These are phyloP conservation scores for Coenobita brevimanus DNA, from an alignment of 1,140 invertebrate genomes.

Conservation along the genomic window DNA sequence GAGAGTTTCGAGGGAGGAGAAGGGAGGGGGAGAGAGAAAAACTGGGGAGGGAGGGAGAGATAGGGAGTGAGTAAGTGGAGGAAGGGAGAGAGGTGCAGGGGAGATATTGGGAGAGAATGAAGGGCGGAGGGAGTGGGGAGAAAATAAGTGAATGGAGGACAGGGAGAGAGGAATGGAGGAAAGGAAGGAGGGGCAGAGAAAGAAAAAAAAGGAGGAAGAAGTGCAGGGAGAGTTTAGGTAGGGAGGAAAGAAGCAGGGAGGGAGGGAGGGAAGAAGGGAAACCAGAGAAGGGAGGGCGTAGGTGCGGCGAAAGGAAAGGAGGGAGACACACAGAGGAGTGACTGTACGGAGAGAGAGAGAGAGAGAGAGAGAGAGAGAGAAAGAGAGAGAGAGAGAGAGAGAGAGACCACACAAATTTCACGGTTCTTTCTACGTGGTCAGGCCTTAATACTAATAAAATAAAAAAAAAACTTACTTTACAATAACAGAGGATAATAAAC, in stretches of 20 bases:
- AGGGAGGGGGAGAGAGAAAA: background rate
- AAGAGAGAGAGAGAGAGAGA: background rate
- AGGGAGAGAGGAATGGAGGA: background rate
- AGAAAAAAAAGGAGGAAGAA: background rate
- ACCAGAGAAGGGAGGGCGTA: background rate
- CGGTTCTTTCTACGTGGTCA: too few species aligned
- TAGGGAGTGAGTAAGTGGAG: background rate
- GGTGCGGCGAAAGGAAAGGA: too few species aligned
- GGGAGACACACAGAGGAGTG: background rate
- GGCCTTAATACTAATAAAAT: too few species aligned
- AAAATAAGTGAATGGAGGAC: background rate
- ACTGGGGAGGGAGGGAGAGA: background rate
- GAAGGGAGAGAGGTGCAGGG: background rate
- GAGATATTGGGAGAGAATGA: background rate
- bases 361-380: background rate
- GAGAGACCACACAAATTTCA: background rate
- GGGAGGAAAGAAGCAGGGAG: background rate
- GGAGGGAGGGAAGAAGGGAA: background rate
- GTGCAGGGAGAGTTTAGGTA: conserved; percentile 5
- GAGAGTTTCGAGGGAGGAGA: background rate
- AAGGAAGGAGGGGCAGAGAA: background rate
- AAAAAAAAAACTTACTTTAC: too few species aligned
- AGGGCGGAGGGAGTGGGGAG: background rate
- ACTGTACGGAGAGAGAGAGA: background rate
- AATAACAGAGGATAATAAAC: too few species aligned